Conservation (phyloP, 2,113 vertebrate species). For the Microtus ochrogaster region DNA sequence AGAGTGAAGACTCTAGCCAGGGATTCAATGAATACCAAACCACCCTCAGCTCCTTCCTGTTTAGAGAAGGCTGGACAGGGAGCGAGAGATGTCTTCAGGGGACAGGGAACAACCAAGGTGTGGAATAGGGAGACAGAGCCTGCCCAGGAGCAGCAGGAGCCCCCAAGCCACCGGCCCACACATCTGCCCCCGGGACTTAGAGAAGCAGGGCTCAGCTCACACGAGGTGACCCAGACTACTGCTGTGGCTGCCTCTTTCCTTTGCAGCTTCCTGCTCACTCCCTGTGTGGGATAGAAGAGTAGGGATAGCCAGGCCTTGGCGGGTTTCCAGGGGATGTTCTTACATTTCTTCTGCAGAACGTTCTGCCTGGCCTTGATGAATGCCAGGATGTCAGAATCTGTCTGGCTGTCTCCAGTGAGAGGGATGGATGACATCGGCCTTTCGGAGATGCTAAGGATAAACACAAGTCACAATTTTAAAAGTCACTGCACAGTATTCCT, state of each 20-base stretch:
- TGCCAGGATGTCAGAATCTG: conserved; percentile 94
- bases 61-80: background rate
- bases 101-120: background rate
- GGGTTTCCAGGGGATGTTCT: conserved; percentile 43
- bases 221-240: background rate
- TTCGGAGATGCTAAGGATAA: conserved; percentile 85
- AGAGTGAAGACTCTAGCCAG: background rate
- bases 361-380: conserved; percentile 94
- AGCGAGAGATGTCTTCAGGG: background rate
- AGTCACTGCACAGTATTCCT: background rate
- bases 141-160: background rate
- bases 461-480: background rate
- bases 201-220: background rate
- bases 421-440: conserved; percentile 85
- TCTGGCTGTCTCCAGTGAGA: conserved; percentile 93
- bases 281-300: background rate
- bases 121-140: background rate
- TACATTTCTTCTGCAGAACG: conserved; percentile 92
- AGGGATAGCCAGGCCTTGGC: no score
- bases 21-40: background rate
- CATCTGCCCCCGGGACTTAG: background rate
- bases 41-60: background rate
- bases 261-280: background rate
- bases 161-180: fast-evolving
- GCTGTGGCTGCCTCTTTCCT: background rate